Base-by-base conservation (phyloP, 2,113 vertebrate genomes). In the Nycticorax nycticorax region DNA sequence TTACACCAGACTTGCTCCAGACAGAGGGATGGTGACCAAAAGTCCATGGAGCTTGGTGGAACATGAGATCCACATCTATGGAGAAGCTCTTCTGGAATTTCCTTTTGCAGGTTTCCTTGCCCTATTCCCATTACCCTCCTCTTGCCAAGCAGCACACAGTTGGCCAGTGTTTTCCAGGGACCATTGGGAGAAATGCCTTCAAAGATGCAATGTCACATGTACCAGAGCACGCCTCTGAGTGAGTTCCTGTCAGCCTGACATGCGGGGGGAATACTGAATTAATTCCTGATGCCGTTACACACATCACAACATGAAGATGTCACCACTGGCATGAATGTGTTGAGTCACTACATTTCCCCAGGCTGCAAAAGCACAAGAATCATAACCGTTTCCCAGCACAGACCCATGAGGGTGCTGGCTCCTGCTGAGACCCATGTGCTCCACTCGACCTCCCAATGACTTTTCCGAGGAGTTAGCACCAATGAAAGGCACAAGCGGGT, bases 191-290 rank as follows among this genome's bases (percentile, higher is more conserved):
- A 62, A 72, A 66, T 8, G 53, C 80, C 86, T 83, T 87, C 86
- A 91, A 95, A 88, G 57, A 75, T 0, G 0, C 2, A 0, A 73
- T 2, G 0, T 67, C 74, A 59, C 1, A 0, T 71, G 77, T 66
- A 75, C 86, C 0, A 0, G 43, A 85, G 55, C 69, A 27, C 11
- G 62, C 57, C 69, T 85, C 93, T 95, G 93, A 88, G 57, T 2
- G 10, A 79, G 87, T 69, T 96, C 94, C 94, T 82, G 80, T 56
- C 89, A 91, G 89, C 87, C 84, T 88, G 67, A 79, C 19, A 1
- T 3, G 14, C 1, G 2, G 45, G 39, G 39, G 4, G 33, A 78
- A 91, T 57, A 10, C 66, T 95, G 69, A 95, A 95, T 96, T 93
- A 69, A 85, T 94, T 97, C 92, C 91, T 89, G 77, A 95, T 82